Evolutionary conservation across 2,888 invertebrate species (phyloP), one percentile per base, ranked within the genome.

Genomic region (Eurytoma californica): DNA sequence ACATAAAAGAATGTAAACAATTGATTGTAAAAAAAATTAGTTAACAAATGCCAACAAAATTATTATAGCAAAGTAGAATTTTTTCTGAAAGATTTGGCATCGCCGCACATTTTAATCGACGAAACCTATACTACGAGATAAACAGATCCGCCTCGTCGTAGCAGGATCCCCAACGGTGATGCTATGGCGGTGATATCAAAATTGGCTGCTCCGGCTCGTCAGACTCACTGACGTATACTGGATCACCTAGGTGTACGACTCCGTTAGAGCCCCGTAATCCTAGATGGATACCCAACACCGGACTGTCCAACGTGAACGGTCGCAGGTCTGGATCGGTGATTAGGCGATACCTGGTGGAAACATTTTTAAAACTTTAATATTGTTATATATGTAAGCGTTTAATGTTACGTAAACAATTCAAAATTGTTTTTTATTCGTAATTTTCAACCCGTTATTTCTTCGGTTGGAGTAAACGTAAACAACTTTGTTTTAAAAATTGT

Each of bases 231-330:
- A 92, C 91, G 86, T 92, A 93, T 79, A 93, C 87, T 0, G 90
- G 82, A 85, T 93, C 93, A 4, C 92, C 92, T 3, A 90, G 82
- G 68, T 89, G 90, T 0, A 93, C 87, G 7, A 70, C 84, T 1
- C 92, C 92, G 1, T 85, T 80, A 7, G 86, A 47, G 14, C 86
- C 85, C 18, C 92, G 90, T 0, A 92, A 72, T 2, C 92, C 93
- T 82, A 92, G 82, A 83, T 93, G 92, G 51, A 92, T 86, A 9
- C 93, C 93, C 89, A 93, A 88, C 0, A 91, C 91, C 0, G 93
- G 93, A 80, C 87, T 90, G 53, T 89, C 88, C 0, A 90, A 90
- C 53, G 86, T 85, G n/a, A 85, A 81, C 0, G 86, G 84, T 7
- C 86, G 84, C 13, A 89, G 30, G 13, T 83, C 83, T 0, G 90